Evolutionary conservation across 2,888 invertebrate genomes (phyloP).

Genomic region (Stenoptilia bipunctidactyla): DNA sequence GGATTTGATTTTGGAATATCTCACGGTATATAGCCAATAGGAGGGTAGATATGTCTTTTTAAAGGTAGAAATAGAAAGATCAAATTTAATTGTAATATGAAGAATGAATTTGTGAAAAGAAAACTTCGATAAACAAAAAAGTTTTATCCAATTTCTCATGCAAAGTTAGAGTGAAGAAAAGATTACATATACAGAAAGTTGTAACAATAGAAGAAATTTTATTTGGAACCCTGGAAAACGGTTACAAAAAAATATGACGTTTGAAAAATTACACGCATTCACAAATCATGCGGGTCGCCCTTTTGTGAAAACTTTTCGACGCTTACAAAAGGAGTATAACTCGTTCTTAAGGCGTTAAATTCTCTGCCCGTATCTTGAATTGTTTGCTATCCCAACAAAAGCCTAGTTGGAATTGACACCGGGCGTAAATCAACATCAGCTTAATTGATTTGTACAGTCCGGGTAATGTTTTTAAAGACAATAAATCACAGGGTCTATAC

Average conservation of each 20-base stretch:
- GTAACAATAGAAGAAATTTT: slow-evolving; percentile 56
- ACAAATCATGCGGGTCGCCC: slow-evolving; percentile 63
- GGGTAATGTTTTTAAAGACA: slow-evolving; percentile 28
- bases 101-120: too few species aligned
- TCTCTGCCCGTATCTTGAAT: slow-evolving; percentile 30
- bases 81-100: too few species aligned
- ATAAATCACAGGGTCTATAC: slow-evolving; percentile 36
- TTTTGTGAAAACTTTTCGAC: slow-evolving; percentile 56
- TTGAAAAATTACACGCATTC: slow-evolving; percentile 70
- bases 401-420: slow-evolving; percentile 1
- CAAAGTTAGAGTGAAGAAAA: slow-evolving; percentile 45
- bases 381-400: slow-evolving; percentile 20
- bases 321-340: slow-evolving; percentile 53
- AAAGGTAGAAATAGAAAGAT: too few species aligned
- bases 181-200: slow-evolving; percentile 53
- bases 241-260: slow-evolving; percentile 67
- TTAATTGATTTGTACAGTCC: not conserved
- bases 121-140: too few species aligned
- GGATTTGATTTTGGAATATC: too few species aligned
- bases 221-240: slow-evolving; percentile 48
- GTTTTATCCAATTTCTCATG: too few species aligned
- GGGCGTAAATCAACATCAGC: not conserved
- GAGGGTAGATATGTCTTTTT: too few species aligned
- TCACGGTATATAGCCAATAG: too few species aligned
- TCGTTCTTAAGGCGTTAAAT: slow-evolving; percentile 50